Conservation (phyloP, 2,888 invertebrate species). For the Melolontha melolontha region DNA sequence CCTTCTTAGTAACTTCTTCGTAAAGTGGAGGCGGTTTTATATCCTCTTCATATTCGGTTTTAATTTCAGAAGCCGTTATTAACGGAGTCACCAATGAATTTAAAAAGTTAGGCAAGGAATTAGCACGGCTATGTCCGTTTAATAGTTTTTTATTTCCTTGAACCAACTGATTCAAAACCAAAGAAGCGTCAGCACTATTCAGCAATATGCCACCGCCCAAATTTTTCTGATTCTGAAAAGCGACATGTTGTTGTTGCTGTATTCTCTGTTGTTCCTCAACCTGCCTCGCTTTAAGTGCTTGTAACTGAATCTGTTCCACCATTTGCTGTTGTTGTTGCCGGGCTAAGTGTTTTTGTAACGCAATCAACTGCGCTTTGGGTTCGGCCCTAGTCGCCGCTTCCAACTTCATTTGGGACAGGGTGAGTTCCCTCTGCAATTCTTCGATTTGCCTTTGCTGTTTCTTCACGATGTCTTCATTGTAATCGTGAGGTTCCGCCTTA, state of each 20-base stretch:
- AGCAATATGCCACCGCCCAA: conserved; percentile 70
- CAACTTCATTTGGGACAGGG: conserved; percentile 81
- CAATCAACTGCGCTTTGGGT: conserved; percentile 60
- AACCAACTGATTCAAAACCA: conserved; percentile 68
- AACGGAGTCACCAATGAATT: conserved; percentile 63
- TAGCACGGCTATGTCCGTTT: conserved; percentile 68
- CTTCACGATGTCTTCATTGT: conserved; percentile 76
- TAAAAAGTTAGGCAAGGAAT: conserved; percentile 73
- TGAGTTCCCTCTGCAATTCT: conserved; percentile 85
- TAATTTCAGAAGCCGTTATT: conserved; percentile 60
- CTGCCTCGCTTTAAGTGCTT: conserved; percentile 69
- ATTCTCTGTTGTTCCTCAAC: conserved; percentile 65
- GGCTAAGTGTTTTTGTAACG: conserved; percentile 57
- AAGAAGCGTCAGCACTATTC: conserved; percentile 71
- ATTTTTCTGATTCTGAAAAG: conserved; percentile 65
- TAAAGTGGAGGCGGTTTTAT: conserved; percentile 75
- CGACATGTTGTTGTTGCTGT: conserved; percentile 67
- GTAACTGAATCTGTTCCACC: conserved; percentile 70
- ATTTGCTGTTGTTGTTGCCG: conserved; percentile 70
- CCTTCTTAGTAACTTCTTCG: conserved; percentile 75
- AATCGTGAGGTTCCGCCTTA: conserved; percentile 45
- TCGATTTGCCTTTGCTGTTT: conserved; percentile 91
- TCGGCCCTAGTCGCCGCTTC: conserved; percentile 70
- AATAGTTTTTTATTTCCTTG: conserved; percentile 65
- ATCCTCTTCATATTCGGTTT: conserved; percentile 55